Percentiles rank a stretch among this genome's conserved stretches.
Evolutionary conservation across 2,797 vertebrate genomes (phyloP).

Genomic region (Platyrinchus mystaceus): DNA sequence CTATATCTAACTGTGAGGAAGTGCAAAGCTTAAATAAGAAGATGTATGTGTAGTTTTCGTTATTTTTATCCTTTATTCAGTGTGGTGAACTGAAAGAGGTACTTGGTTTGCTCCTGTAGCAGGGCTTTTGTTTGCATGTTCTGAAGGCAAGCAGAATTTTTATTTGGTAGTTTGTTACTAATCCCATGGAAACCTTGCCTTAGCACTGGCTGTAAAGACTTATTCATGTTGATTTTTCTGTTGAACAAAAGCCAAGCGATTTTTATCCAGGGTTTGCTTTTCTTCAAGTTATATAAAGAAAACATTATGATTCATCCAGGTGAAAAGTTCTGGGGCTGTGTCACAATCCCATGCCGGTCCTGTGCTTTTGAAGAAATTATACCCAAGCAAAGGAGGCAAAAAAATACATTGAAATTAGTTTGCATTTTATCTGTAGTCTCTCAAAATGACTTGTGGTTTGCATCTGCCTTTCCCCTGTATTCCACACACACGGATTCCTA

Average conservation of each 20-base stretch:
- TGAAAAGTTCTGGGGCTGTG: background rate
- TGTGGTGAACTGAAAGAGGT: background rate
- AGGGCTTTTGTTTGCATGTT: background rate
- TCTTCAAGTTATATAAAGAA: constrained; percentile 6
- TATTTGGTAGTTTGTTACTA: background rate
- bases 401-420: background rate
- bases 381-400: background rate
- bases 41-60: background rate
- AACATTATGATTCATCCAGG: constrained; percentile 25
- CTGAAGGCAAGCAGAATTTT: background rate
- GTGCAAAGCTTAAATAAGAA: background rate
- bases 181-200: background rate
- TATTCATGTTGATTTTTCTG: background rate
- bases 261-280: constrained; percentile 25
- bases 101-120: background rate
- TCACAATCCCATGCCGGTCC: background rate
- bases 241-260: background rate
- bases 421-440: background rate
- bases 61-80: background rate
- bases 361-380: background rate
- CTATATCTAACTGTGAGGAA: fast-evolving
- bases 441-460: background rate
- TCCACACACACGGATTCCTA: background rate
- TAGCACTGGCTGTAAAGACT: background rate
- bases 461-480: background rate